Percentiles rank a stretch among this genome's conserved stretches.
These are phyloP conservation scores for Apostichopus californicus DNA, from an alignment of 35 echinoderm and acorn worm genomes.

Conservation along the genomic window DNA sequence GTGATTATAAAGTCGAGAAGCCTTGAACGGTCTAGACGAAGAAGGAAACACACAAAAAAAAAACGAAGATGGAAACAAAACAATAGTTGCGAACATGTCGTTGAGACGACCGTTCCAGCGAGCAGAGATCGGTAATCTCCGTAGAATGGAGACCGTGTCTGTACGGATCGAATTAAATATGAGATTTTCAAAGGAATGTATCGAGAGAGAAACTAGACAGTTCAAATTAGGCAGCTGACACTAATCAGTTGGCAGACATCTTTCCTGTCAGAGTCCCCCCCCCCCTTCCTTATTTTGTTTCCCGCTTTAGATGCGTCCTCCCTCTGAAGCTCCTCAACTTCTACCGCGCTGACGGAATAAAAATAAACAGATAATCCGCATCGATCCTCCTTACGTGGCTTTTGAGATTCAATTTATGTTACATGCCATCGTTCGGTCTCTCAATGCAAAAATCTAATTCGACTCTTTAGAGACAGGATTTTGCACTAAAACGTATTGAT, in stretches of 20 bases:
- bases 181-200: background rate
- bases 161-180: background rate
- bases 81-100: too few species aligned
- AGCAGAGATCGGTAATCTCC: background rate
- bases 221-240: slow-evolving; percentile 21
- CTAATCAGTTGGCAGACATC: background rate
- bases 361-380: slow-evolving; percentile 37
- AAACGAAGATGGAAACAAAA: too few species aligned
- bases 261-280: background rate
- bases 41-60: too few species aligned
- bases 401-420: slow-evolving; percentile 50
- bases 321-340: background rate
- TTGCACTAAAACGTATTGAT: slow-evolving; percentile 51
- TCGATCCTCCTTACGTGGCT: slow-evolving; percentile 45
- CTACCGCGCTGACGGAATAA: slow-evolving; percentile 20
- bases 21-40: too few species aligned
- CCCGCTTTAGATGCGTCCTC: background rate
- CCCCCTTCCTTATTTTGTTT: background rate
- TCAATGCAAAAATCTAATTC: slow-evolving; percentile 51
- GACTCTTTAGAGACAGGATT: slow-evolving; percentile 50
- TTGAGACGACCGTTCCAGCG: too few species aligned
- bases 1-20: too few species aligned
- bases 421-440: slow-evolving; percentile 39
- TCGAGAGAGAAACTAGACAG: background rate
- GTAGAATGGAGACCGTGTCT: background rate